Percentiles rank a stretch among this genome's conserved stretches.
Evolutionary conservation across 1,140 invertebrate genomes (phyloP).

Genomic region (Diploscapter pachys): DNA sequence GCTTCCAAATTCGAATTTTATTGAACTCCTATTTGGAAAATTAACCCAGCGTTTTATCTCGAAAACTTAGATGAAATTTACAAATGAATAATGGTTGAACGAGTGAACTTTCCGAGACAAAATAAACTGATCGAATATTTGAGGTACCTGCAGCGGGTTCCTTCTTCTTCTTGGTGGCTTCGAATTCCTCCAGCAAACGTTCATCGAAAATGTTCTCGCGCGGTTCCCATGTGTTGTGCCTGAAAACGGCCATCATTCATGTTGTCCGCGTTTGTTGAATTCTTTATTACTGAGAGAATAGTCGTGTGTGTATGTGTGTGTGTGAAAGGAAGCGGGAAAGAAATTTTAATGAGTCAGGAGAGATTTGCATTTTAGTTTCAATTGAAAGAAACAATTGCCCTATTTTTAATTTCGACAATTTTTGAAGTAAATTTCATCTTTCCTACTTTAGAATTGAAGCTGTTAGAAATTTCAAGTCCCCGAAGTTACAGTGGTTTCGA

Average conservation of each 20-base stretch:
- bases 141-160: background rate
- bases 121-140: too few relatives aligned
- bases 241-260: conserved; percentile 6
- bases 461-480: too few relatives aligned
- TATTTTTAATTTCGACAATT: background rate
- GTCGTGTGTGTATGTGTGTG: background rate
- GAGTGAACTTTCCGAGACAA: too few relatives aligned
- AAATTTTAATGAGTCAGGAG: background rate
- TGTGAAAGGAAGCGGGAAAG: background rate
- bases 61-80: background rate
- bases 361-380: background rate
- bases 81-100: too few relatives aligned
- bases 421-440: background rate
- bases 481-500: too few relatives aligned
- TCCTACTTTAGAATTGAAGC: too few relatives aligned
- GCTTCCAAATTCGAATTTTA: background rate
- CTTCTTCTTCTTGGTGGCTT: background rate
- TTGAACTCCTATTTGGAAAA: background rate
- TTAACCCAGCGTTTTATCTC: background rate
- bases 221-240: conserved; percentile 30
- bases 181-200: background rate
- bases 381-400: background rate
- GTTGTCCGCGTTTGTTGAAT: background rate
- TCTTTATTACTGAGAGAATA: background rate
- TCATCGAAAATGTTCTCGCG: conserved; percentile 20